Conservation (phyloP, 2,113 vertebrate genomes). For the Picathartes gymnocephalus region DNA sequence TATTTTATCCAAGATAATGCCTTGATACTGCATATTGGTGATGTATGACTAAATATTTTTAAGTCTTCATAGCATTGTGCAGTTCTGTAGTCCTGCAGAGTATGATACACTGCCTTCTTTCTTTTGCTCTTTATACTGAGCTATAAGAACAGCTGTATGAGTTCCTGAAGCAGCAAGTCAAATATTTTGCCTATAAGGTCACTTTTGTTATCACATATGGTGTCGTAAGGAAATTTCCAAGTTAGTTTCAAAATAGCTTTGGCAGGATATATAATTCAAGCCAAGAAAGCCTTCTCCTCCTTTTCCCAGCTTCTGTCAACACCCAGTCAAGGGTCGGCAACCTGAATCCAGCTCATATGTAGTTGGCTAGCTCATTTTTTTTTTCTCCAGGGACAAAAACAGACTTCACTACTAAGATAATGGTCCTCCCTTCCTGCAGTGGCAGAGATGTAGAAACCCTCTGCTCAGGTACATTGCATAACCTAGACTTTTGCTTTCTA, state of each 20-base stretch:
- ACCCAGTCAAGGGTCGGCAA: not conserved
- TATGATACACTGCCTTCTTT: not conserved
- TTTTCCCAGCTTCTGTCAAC: conserved; percentile 33
- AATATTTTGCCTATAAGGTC: conserved; percentile 33
- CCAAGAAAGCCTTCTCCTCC: not conserved
- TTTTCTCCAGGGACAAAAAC: not conserved
- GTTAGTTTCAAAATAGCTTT: conserved; percentile 36
- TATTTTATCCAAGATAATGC: not conserved
- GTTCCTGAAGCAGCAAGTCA: not conserved
- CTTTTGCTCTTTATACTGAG: not conserved
- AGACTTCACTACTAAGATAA: not conserved
- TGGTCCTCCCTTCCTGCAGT: not conserved
- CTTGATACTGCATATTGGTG: not conserved
- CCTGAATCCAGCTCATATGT: not conserved
- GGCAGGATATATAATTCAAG: not conserved
- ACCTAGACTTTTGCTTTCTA: not conserved
- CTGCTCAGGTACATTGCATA: not conserved
- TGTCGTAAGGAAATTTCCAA: conserved; percentile 23
- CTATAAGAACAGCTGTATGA: not conserved
- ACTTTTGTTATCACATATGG: conserved; percentile 26
- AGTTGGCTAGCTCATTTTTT: not conserved
- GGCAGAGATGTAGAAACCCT: not conserved
- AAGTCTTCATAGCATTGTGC: not conserved
- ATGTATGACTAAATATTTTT: not conserved
- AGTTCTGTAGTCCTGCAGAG: not conserved